Conservation (phyloP, 2,888 invertebrate genomes). For the Eucriotettix oculatus region DNA sequence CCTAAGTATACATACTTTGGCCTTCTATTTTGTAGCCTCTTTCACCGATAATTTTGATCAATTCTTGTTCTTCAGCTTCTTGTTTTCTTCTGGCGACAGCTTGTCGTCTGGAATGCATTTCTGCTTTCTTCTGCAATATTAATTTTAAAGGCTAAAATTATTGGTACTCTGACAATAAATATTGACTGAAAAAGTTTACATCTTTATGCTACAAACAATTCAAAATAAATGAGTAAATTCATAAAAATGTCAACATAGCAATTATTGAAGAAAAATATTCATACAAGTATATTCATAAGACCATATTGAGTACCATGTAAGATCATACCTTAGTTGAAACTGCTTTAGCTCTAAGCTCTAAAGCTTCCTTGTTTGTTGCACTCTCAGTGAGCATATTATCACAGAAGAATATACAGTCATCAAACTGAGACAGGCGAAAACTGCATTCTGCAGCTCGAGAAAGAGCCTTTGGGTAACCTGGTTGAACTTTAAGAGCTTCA, state of each 20-base stretch:
- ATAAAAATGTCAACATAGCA: no score
- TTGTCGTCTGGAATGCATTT: slow-evolving; percentile 9
- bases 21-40: slow-evolving; percentile 24
- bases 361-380: slow-evolving; percentile 35
- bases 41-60: slow-evolving; percentile 28
- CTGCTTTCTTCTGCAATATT: slow-evolving; percentile 9
- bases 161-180: neutral
- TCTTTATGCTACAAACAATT: no score
- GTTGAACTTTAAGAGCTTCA: slow-evolving; percentile 55
- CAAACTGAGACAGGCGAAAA: slow-evolving; percentile 44
- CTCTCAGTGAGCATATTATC: slow-evolving; percentile 43
- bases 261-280: no score
- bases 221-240: no score
- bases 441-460: slow-evolving; percentile 60
- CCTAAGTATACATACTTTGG: neutral
- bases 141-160: neutral
- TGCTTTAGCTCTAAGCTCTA: slow-evolving; percentile 35
- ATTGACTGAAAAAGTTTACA: no score
- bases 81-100: slow-evolving; percentile 18
- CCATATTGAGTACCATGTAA: neutral
- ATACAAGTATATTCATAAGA: no score
- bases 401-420: slow-evolving; percentile 56
- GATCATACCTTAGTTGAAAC: slow-evolving; percentile 29
- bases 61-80: slow-evolving; percentile 25
- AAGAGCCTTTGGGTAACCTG: slow-evolving; percentile 61